These are phyloP conservation scores for Varanus komodoensis DNA, from an alignment of 2,113 vertebrate species.

Conservation along the genomic window DNA sequence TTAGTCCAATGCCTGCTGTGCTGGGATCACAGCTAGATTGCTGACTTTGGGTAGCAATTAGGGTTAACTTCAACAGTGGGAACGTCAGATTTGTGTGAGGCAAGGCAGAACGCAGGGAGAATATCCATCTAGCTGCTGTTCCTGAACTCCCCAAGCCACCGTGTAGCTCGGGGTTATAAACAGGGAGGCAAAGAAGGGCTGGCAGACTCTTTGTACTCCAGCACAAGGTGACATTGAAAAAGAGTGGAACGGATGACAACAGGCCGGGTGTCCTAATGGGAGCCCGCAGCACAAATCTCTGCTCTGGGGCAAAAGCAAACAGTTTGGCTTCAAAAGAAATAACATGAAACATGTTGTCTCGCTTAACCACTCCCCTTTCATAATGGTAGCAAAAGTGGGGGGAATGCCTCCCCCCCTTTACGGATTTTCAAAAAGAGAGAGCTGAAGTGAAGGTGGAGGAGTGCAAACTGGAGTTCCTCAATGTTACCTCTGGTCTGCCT, in stretches of 20 bases:
- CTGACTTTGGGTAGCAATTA: constrained; percentile 12
- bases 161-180: constrained; percentile 39
- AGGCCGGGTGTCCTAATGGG: neutral
- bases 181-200: neutral
- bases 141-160: constrained; percentile 29
- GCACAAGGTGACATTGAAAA: constrained; percentile 30
- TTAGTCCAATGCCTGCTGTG: constrained; percentile 48
- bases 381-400: neutral
- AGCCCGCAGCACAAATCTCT: neutral
- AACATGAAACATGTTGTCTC: neutral
- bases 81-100: constrained; percentile 34
- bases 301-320: constrained; percentile 24
- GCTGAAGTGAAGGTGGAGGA: constrained; percentile 22
- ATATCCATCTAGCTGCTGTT: neutral
- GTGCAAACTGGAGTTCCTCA: neutral
- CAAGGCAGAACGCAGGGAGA: neutral
- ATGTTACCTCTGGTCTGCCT: no score
- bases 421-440: neutral
- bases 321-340: constrained; percentile 7
- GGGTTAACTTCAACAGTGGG: constrained; percentile 29
- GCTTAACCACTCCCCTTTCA: constrained; percentile 14
- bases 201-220: constrained; percentile 26
- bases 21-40: constrained; percentile 14
- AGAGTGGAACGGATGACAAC: neutral
- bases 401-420: neutral